phyloP scores from a whole-genome alignment of 2,888 invertebrate genomes.

The Exocentrus adspersus region DNA sequence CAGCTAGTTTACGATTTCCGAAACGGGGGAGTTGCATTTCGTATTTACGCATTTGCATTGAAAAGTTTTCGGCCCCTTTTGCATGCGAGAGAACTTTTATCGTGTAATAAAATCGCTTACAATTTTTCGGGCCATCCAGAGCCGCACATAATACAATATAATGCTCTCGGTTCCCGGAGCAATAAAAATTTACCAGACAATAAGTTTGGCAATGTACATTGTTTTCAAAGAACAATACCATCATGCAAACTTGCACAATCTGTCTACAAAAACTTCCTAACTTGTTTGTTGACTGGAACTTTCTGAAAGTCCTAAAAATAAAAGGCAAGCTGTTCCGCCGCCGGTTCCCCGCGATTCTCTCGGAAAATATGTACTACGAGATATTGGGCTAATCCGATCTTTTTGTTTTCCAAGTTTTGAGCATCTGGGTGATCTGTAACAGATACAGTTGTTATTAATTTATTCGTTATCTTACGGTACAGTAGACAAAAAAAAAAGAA shows the following conservation, averaged over 20 bases:
- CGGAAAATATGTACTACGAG: constrained; percentile 32
- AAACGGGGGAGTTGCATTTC: background rate
- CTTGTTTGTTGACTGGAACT: constrained; percentile 54
- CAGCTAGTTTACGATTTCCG: background rate
- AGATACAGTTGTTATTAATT: too few species aligned
- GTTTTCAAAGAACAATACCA: constrained; percentile 56
- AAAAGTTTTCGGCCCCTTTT: background rate
- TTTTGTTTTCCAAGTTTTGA: too few species aligned
- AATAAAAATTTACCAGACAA: constrained; percentile 57
- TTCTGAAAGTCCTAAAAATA: constrained; percentile 44
- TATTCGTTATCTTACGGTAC: too few species aligned
- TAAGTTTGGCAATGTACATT: constrained; percentile 54
- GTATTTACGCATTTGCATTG: background rate
- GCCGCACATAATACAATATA: constrained; percentile 41
- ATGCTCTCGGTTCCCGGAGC: constrained; percentile 41
- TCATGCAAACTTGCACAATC: constrained; percentile 56
- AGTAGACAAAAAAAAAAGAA: too few species aligned
- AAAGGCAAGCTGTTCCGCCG: constrained; percentile 36
- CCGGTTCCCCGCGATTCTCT: constrained; percentile 39
- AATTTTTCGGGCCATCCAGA: constrained; percentile 31
- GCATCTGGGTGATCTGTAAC: too few species aligned
- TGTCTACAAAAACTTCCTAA: constrained; percentile 55
- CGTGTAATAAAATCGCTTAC: constrained; percentile 34
- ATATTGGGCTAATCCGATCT: constrained; percentile 16
- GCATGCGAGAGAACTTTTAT: constrained; percentile 3